These are phyloP conservation scores for Drosophila incognita DNA, from an alignment of 2,888 invertebrate species.

Conservation along the genomic window DNA sequence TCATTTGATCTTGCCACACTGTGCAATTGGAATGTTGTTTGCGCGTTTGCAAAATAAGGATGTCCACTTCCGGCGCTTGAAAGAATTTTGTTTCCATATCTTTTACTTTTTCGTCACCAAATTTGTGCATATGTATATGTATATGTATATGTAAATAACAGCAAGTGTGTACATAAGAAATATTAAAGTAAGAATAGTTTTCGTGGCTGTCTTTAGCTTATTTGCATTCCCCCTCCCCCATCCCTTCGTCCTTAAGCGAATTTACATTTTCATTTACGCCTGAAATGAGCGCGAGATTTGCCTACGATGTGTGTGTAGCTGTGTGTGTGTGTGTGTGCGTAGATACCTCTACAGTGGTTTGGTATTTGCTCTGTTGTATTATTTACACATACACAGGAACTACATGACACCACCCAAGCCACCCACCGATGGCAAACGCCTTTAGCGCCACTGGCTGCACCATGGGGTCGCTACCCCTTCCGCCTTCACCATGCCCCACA, in stretches of 20 bases:
- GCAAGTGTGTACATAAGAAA: constrained; percentile 25
- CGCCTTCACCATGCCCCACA: background rate
- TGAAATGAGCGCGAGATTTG: constrained; percentile 70
- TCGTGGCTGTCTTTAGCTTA: background rate
- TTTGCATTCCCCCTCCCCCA: background rate
- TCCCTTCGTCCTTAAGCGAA: constrained; percentile 54
- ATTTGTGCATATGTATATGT: background rate
- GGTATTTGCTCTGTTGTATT: constrained; percentile 59
- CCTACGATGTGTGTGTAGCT: constrained; percentile 24
- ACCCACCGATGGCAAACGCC: constrained; percentile 39
- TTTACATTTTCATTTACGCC: constrained; percentile 76
- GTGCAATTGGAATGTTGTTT: constrained; percentile 41
- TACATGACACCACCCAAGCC: constrained; percentile 10
- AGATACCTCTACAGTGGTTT: constrained; percentile 35
- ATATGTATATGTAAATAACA: constrained; percentile 3
- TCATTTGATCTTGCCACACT: constrained; percentile 34
- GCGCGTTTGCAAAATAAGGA: no score
- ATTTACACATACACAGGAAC: constrained; percentile 40
- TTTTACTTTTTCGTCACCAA: background rate
- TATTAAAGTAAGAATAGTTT: constrained; percentile 49
- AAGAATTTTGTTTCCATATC: background rate
- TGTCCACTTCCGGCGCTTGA: no score
- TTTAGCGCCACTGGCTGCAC: constrained; percentile 53
- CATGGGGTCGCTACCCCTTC: constrained; percentile 26
- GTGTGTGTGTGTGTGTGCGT: constrained; percentile 11